Evolutionary conservation across 2,113 vertebrate species (phyloP), one percentile per base, ranked within the genome.

Genomic region (Pteruthius melanotis): DNA sequence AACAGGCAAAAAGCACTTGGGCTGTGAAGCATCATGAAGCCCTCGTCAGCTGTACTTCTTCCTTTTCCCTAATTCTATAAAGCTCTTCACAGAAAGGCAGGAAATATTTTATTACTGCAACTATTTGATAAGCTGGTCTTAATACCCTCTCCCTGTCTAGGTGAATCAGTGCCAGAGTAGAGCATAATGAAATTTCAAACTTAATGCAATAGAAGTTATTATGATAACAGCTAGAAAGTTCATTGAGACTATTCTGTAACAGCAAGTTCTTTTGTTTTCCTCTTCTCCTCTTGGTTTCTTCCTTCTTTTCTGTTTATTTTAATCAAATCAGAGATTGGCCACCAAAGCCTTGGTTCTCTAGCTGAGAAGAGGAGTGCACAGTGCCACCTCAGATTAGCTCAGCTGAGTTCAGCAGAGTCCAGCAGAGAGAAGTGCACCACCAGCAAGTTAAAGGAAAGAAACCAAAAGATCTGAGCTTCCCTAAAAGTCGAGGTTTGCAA

Each of bases 91-190:
- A 87, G 94, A 87, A 93, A 97, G 56, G 31, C 86, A 85, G 92
- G 90, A 94, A 95, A 90, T 89, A 74, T 89, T 96, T 94, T 79
- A 95, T 94, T 95, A 91, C 79, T 91, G 83, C 83, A 93, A 44
- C 70, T 69, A 42, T 87, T 92, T 95, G 93, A 91, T 89, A 93
- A 92, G 81, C 72, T 83, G 64, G n/a, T 69, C 77, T 83, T 89
- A 97, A 95, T 92, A 72, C 47, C 60, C 19, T 90, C 84, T 90
- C 82, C 59, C 63, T 78, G 79, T 45, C 76, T 75, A 86, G 84
- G 86, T 96, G 93, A 95, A 94, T 89, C 72, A 94, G 64, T 40
- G 49, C 76, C 78, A 83, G 71, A 69, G 68, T 13, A 56, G 31
- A 85, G 23, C 47, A 50, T 92, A 90, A 95, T 79, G 44, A 86